Evolutionary conservation across 1,140 invertebrate species (phyloP).

Genomic region (Heliconius himera): DNA sequence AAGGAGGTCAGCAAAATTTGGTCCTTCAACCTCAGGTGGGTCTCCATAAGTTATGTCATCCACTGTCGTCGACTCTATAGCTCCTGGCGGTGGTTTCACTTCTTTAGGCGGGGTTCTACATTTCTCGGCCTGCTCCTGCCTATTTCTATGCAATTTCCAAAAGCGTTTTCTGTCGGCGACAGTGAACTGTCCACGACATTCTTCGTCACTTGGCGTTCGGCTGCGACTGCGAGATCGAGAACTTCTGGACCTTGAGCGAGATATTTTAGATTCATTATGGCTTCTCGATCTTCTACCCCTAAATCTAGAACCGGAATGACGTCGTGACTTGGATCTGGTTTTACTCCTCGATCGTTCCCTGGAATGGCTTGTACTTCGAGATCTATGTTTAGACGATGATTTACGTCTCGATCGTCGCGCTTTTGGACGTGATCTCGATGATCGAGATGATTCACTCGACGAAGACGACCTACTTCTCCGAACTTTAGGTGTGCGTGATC

Average conservation of each 20-base stretch:
- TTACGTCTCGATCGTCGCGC: constrained; percentile 48
- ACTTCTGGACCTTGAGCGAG: constrained; percentile 54
- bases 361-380: constrained; percentile 54
- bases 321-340: constrained; percentile 54
- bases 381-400: constrained; percentile 50
- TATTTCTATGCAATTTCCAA: constrained; percentile 70
- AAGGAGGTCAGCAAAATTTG: constrained; percentile 72
- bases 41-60: constrained; percentile 73
- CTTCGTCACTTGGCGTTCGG: constrained; percentile 60
- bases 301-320: constrained; percentile 51
- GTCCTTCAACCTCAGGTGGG: constrained; percentile 73
- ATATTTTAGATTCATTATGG: constrained; percentile 44
- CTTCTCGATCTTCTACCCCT: constrained; percentile 49
- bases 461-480: constrained; percentile 48
- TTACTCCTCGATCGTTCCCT: constrained; percentile 51
- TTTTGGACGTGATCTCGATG: constrained; percentile 52
- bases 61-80: constrained; percentile 57
- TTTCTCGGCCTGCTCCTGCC: constrained; percentile 56
- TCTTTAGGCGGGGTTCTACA: constrained; percentile 62
- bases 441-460: constrained; percentile 47
- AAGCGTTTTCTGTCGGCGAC: constrained; percentile 72
- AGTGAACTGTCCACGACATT: constrained; percentile 71
- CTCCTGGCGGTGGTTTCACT: constrained; percentile 67
- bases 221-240: constrained; percentile 54
- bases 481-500: constrained; percentile 44